Base-by-base conservation (phyloP, 2,797 vertebrate species). In the Percopsis omiscomaycus region DNA sequence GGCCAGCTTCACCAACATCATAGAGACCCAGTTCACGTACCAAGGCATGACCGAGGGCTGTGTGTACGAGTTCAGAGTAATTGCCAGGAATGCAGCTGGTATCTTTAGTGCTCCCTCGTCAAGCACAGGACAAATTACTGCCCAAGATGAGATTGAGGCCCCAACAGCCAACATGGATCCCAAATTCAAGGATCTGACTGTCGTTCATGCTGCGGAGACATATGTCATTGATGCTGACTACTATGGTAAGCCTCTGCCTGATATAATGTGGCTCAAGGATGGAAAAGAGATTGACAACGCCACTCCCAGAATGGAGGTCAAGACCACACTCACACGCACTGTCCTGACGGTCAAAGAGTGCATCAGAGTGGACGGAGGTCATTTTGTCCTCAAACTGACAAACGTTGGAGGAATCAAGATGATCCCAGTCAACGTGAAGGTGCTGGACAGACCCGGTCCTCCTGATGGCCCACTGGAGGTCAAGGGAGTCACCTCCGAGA, bases 371-470 rank as follows among this genome's bases (percentile, higher is more conserved):
- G 96, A 99, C 77, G 96, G 95, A 69, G 98, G 97, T 58, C 96
- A 95, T 77, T 99, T 97, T 77, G 75, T 93, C 53, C 85, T 99
- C n/a, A 94, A 94, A 66, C 94, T 93, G 52, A 84, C 86, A 29
- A 99, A 99, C 81, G 95, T 96, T 60, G 97, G 94, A 75, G 98
- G 98, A 83, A 93, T 96, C 30, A 98, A 97, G 74, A 96, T 96
- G 85, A 83, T 96, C 50, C 94, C 94, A 78, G 85, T 99, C 64
- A 97, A 92, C 80, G 95, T 98, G 53, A 90, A 99, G 47, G 94
- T 99, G 67, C 87, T 99, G 71, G 98, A 99, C 80, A 96, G 96
- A 86, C 96, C 98, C 3, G 95, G 97, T 63, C 94, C 96, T 83
- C 96, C 98, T 66, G 91, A 95, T 82, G 96, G 97, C 46, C 98